phyloP scores from a whole-genome alignment of 2,888 invertebrate species.

The Leucoptera coffeella region DNA sequence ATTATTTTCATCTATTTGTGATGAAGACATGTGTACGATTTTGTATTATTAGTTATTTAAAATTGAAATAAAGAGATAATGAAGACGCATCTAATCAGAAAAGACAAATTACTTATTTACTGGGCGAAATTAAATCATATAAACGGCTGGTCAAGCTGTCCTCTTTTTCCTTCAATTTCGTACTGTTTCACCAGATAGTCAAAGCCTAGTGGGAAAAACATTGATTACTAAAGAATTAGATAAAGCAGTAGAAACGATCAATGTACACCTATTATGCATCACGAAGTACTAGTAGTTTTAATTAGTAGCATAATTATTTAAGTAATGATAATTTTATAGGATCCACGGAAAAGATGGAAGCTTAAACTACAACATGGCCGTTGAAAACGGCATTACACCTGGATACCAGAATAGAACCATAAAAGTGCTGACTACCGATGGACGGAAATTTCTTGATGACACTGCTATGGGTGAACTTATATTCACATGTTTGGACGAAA shows the following conservation, averaged over 20 bases:
- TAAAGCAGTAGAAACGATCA: background rate
- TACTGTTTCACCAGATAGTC: no score
- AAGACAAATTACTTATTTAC: background rate
- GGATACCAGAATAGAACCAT: background rate
- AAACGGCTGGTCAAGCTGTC: no score
- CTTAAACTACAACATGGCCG: conserved; percentile 3
- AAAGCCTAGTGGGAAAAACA: no score
- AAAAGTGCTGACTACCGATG: conserved; percentile 2
- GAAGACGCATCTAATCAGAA: no score
- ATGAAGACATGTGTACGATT: background rate
- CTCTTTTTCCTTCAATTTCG: background rate
- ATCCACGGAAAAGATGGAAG: conserved; percentile 5
- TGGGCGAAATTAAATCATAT: no score
- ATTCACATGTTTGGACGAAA: conserved; percentile 1
- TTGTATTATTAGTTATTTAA: background rate
- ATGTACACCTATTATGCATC: background rate
- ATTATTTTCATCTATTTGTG: background rate
- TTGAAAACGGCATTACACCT: conserved; percentile 2
- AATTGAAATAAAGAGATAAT: background rate
- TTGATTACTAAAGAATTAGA: background rate
- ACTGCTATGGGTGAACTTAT: conserved; percentile 2
- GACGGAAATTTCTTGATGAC: conserved; percentile 1
- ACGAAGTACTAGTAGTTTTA: no score
- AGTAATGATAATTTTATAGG: conserved; percentile 3
- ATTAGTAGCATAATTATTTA: background rate